Base-by-base conservation (phyloP, 1,140 invertebrate species). In the Lordiphosa clarofinis region DNA sequence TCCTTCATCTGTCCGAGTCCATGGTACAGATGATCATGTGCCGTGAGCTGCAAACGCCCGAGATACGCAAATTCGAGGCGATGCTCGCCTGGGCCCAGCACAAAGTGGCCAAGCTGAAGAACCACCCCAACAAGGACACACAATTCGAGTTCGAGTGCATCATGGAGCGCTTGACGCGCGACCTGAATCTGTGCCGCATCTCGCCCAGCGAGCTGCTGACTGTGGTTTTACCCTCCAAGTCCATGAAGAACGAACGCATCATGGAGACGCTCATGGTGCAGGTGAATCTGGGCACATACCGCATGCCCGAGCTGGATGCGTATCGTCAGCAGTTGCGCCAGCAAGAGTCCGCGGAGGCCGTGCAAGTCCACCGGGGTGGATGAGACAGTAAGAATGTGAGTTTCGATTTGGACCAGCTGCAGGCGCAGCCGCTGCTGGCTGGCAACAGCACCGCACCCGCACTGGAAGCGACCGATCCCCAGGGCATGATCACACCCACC, bases 1-100 rank as follows among this genome's bases (percentile, higher is more conserved):
- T 97, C 79, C 90, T 97, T 0, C 94, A 94, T 35, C 91, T 98
- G 3, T 97, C 96, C 53, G 96, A 98, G 86, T 97, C 96, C 0
- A 97, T 98, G 96, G 96, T 98, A 0, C 95, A 96, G 88, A 96
- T 96, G 94, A 96, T 98, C 57, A 96, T 98, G 95, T 95, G 94
- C 87, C 92, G 94, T 2, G 94, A 95, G 78, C 90, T 97, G 40
- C 94, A 96, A 75, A 94, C 97, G 10, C 92, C 94, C 0, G 97
- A 98, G 89, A 94, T 97, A n/a, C 92, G 93, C 10, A 98, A 98
- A 89, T 98, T 98, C 84, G 95, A 98, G 90, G 95, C 95, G 0
- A 98, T 98, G 96, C 91, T 97, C 7, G 92, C 91, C 15, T 98
- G 96, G 96, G 94, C 96, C 3, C 92, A 93, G 44, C 92, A 96